Evolutionary conservation across 2,113 vertebrate genomes (phyloP).

Genomic region (Dicrurus megarhynchus): DNA sequence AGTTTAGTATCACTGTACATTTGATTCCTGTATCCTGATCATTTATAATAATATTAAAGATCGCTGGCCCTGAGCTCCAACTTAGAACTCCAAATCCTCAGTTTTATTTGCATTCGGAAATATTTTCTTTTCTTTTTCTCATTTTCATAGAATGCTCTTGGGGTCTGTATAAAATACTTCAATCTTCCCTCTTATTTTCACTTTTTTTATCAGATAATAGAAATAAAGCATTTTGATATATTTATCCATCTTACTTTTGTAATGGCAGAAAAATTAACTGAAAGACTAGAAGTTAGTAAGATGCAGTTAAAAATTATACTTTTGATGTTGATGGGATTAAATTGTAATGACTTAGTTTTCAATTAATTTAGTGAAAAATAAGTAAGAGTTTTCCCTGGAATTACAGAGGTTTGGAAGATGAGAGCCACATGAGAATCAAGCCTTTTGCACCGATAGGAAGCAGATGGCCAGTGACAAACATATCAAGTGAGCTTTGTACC

Average conservation of each 20-base stretch:
- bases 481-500: not conserved
- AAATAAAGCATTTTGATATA: not conserved
- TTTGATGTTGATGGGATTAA: constrained; percentile 17
- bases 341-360: not conserved
- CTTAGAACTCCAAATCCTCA: not conserved
- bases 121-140: not conserved
- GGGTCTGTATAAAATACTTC: not conserved
- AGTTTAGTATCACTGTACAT: not conserved
- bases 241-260: not conserved
- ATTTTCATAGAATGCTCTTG: not conserved
- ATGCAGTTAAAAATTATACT: not conserved
- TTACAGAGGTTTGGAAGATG: not conserved
- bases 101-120: not conserved
- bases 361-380: constrained; percentile 14
- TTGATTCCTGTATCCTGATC: not conserved
- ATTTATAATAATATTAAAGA: not conserved
- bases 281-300: not conserved
- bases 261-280: not conserved
- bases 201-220: not conserved
- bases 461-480: not conserved
- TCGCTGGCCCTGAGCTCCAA: not conserved
- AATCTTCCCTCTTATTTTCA: not conserved
- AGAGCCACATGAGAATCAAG: not conserved
- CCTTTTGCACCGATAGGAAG: not conserved
- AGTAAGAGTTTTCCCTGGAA: not conserved